phyloP scores from a whole-genome alignment of 2,113 vertebrate genomes.

The Rafetus swinhoei region DNA sequence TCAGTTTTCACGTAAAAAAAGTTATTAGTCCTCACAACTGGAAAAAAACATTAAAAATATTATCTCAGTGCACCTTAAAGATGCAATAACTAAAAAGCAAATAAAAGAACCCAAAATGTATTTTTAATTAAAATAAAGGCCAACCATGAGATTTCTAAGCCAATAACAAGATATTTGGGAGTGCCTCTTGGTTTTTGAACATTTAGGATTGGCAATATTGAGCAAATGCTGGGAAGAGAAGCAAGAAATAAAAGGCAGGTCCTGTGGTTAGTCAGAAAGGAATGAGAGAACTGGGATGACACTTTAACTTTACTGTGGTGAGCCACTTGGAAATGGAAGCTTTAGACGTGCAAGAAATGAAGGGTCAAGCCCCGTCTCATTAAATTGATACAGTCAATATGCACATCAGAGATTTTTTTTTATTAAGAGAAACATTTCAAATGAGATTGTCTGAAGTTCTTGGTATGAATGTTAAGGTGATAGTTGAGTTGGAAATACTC shows the following conservation, averaged over 20 bases:
- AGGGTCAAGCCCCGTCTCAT: neutral
- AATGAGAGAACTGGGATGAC: neutral
- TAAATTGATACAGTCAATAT: neutral
- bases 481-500: slow-evolving; percentile 59
- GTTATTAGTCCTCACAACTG: neutral
- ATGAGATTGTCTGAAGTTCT: slow-evolving; percentile 55
- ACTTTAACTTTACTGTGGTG: neutral
- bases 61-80: neutral
- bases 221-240: neutral
- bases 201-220: neutral
- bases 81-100: neutral
- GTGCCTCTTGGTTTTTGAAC: neutral
- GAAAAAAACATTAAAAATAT: rapidly evolving
- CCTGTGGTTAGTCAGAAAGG: neutral
- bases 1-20: neutral
- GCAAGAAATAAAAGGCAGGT: neutral
- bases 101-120: neutral
- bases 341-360: neutral
- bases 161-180: neutral
- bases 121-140: neutral
- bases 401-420: neutral
- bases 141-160: neutral
- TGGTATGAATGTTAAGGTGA: slow-evolving; percentile 34
- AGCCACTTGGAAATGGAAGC: neutral
- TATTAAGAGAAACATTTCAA: slow-evolving; percentile 57